These are phyloP conservation scores for Rhingia campestris DNA, from an alignment of 2,888 invertebrate genomes.

Conservation along the genomic window DNA sequence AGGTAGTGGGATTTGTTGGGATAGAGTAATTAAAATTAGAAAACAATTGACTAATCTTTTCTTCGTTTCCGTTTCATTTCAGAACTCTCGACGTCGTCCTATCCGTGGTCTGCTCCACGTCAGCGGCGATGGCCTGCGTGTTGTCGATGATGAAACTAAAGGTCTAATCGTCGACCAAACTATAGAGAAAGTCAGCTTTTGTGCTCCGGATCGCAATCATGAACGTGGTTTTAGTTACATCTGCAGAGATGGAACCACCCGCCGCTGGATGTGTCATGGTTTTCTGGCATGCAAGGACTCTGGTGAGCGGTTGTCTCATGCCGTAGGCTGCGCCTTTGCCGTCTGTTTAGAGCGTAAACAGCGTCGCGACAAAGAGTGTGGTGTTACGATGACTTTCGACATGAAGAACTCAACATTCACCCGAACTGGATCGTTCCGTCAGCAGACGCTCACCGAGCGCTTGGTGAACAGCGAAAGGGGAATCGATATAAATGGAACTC, in stretches of 20 bases:
- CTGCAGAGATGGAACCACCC: constrained; percentile 98
- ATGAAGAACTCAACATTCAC: constrained; percentile 95
- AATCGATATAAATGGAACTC: constrained; percentile 80
- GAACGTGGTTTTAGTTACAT: constrained; percentile 99
- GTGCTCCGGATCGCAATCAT: constrained; percentile 98
- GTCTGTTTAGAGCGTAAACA: constrained; percentile 99
- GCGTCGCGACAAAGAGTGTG: constrained; percentile 97
- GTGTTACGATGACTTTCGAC: constrained; percentile 96
- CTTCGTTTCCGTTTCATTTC: constrained; percentile 78
- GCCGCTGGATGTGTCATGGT: constrained; percentile 99
- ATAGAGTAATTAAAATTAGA: neutral
- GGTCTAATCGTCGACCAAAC: constrained; percentile 99
- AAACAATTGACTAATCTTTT: constrained; percentile 23
- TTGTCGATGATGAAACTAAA: constrained; percentile 99
- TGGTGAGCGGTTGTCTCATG: constrained; percentile 98
- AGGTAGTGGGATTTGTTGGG: neutral
- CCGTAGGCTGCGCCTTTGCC: constrained; percentile 99
- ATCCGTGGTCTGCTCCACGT: constrained; percentile 95
- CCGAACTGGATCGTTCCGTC: constrained; percentile 95
- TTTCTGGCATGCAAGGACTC: constrained; percentile 97
- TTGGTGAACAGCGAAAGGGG: constrained; percentile 84
- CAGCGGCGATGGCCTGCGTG: constrained; percentile 96
- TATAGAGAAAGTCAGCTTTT: constrained; percentile 99
- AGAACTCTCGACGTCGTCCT: constrained; percentile 94
- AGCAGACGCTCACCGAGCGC: constrained; percentile 91